Evolutionary conservation across 2,113 vertebrate genomes (phyloP).

Genomic region (Pteropus alecto): DNA sequence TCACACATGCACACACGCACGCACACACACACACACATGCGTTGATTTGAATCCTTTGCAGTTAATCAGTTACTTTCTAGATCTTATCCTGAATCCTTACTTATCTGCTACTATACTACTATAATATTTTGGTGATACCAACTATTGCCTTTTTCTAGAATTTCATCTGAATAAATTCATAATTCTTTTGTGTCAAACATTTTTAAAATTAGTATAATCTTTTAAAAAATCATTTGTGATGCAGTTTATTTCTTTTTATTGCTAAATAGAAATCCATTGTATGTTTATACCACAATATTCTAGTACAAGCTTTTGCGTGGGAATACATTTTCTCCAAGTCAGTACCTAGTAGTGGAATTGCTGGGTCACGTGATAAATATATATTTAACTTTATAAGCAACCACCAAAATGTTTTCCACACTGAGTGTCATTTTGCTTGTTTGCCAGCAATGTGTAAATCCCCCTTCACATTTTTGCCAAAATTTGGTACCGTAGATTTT

Average conservation of each 20-base stretch:
- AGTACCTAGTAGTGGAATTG: background rate
- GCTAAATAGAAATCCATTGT: background rate
- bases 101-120: too few species aligned
- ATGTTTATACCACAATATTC: background rate
- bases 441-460: background rate
- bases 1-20: fast-evolving
- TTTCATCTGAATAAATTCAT: background rate
- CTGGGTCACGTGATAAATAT: background rate
- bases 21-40: too few species aligned
- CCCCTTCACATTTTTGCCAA: background rate
- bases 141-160: background rate
- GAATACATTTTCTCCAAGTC: background rate
- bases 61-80: too few species aligned
- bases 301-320: background rate
- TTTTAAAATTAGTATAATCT: background rate
- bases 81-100: background rate
- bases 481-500: background rate
- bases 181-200: background rate
- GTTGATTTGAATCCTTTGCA: background rate
- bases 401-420: background rate
- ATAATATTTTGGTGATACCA: background rate
- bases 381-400: background rate
- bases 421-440: background rate
- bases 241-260: background rate
- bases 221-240: background rate